A percentile compares a stretch with the other conserved stretches of the same genome.
Conservation (phyloP, 2,797 vertebrate genomes). For the Diglossa cyanea region DNA sequence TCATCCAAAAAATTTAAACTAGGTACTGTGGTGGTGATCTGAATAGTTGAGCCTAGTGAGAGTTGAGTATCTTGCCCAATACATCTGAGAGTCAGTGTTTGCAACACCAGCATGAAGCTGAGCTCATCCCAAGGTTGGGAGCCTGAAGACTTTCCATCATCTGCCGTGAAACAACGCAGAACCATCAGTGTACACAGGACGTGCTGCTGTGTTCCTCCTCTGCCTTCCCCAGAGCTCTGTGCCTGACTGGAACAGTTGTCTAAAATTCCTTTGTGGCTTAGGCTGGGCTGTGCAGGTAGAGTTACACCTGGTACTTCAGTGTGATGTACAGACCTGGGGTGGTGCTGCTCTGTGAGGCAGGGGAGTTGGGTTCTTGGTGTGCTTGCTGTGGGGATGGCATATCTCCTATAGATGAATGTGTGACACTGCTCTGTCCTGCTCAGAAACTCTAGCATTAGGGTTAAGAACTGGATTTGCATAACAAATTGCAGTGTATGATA, state of each 20-base stretch:
- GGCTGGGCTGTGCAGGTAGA: not conserved
- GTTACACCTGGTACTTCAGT: not conserved
- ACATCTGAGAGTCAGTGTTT: not conserved
- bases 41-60: not conserved
- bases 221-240: not conserved
- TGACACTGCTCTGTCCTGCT: not conserved
- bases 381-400: not conserved
- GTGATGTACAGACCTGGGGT: not conserved
- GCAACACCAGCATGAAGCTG: not conserved
- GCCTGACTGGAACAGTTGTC: not conserved
- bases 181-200: no score
- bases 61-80: not conserved
- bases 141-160: not conserved
- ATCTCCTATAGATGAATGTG: not conserved
- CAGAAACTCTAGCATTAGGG: not conserved
- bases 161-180: not conserved
- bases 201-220: accelerated
- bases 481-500: not conserved
- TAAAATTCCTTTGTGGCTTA: not conserved
- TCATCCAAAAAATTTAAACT: not conserved
- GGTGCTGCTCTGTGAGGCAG: not conserved
- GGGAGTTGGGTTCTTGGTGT: accelerated
- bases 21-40: not conserved
- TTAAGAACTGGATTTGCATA: not conserved
- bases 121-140: not conserved